phyloP scores from a whole-genome alignment of 2,888 invertebrate species.

The Cryptophagus acutangulus region DNA sequence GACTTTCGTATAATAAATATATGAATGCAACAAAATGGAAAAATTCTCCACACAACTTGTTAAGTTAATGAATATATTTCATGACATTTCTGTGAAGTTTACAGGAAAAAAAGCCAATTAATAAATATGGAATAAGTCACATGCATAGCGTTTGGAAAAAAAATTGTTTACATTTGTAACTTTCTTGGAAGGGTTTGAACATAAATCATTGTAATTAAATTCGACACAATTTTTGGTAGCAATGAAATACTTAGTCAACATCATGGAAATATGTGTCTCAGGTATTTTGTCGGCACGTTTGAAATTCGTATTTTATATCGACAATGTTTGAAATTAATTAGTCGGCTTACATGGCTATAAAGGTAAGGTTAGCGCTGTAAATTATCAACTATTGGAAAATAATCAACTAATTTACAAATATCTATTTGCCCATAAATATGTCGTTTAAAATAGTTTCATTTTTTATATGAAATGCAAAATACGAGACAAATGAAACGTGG shows the following conservation, averaged over 20 bases:
- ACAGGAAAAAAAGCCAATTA: too few species aligned
- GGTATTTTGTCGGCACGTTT: constrained; percentile 25
- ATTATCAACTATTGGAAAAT: constrained; percentile 18
- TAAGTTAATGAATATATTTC: too few species aligned
- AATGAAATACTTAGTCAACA: constrained; percentile 25
- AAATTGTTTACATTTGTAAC: constrained; percentile 1
- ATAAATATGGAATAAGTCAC: too few species aligned
- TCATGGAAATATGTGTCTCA: constrained; percentile 22
- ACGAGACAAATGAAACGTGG: constrained; percentile 3
- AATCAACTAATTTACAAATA: constrained; percentile 8
- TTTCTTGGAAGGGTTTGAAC: constrained; percentile 1
- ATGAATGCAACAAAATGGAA: too few species aligned
- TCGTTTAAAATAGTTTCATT: constrained; percentile 19
- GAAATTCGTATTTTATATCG: constrained; percentile 27
- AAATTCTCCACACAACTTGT: too few species aligned
- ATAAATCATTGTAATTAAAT: constrained; percentile 25
- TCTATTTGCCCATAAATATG: constrained; percentile 18
- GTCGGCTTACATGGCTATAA: constrained; percentile 20
- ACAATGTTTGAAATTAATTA: constrained; percentile 28
- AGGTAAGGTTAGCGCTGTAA: constrained; percentile 23
- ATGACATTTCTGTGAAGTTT: too few species aligned
- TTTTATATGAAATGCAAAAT: neutral
- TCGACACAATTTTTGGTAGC: constrained; percentile 21
- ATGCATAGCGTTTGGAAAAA: too few species aligned
- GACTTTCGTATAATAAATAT: too few species aligned